Conservation (phyloP, 2,797 vertebrate genomes). For the Aphelocoma californica region DNA sequence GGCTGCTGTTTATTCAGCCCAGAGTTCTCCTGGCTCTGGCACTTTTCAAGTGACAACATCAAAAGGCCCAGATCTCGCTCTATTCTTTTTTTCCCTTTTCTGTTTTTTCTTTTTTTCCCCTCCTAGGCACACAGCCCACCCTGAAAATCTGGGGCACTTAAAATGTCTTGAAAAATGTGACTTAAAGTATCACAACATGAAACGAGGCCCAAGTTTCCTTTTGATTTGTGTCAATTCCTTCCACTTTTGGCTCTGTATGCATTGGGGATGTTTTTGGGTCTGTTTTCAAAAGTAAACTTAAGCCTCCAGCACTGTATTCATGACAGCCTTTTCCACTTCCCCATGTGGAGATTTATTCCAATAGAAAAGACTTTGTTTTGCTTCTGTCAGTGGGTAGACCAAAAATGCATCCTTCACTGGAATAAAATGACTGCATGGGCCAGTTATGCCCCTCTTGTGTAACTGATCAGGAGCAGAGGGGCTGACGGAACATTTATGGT, state of each 20-base stretch:
- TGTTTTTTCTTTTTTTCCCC: not conserved
- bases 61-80: not conserved
- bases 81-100: not conserved
- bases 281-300: constrained; percentile 42
- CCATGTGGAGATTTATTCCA: constrained; percentile 34
- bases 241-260: not conserved
- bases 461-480: constrained; percentile 2
- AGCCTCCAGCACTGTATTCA: constrained; percentile 1
- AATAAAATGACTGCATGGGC: constrained; percentile 23
- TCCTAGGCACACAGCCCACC: not conserved
- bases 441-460: constrained; percentile 27
- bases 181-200: not conserved
- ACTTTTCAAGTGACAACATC: constrained; percentile 43
- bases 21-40: constrained; percentile 41
- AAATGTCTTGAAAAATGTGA: constrained; percentile 5
- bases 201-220: not conserved
- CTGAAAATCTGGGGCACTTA: not conserved
- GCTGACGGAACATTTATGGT: not conserved
- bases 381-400: constrained; percentile 56
- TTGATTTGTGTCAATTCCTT: constrained; percentile 44
- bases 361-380: constrained; percentile 52
- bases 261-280: not conserved
- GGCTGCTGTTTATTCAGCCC: constrained; percentile 11
- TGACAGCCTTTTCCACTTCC: constrained; percentile 49
- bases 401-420: constrained; percentile 49